These are phyloP conservation scores for Gymnopithys bicolor DNA, from an alignment of 2,797 vertebrate genomes.

Conservation along the genomic window DNA sequence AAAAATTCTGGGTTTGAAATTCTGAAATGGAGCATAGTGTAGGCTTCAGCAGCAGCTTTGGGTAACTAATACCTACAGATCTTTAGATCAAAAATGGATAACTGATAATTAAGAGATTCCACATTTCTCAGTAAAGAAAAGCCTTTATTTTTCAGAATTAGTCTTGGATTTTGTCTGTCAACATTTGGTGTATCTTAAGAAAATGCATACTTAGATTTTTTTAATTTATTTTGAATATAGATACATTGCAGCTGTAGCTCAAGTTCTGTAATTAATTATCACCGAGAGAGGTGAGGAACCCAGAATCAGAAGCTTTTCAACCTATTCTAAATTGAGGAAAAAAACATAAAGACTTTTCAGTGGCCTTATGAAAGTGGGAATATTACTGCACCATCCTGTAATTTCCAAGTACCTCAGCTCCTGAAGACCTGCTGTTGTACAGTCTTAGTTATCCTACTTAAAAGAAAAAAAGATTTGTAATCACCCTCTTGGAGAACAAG, in stretches of 20 bases:
- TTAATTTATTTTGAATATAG: background rate
- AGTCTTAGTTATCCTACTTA: background rate
- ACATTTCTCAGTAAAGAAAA: background rate
- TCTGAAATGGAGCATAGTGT: background rate
- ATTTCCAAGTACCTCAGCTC: background rate
- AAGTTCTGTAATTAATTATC: background rate
- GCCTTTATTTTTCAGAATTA: background rate
- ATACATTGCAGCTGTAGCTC: background rate
- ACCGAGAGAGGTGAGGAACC: background rate
- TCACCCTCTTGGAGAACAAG: background rate
- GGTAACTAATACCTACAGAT: background rate
- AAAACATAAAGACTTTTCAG: background rate
- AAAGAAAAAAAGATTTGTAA: background rate
- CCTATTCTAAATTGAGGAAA: background rate
- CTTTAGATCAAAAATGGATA: background rate
- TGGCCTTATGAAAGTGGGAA: background rate
- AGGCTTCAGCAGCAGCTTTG: background rate
- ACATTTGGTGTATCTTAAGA: background rate
- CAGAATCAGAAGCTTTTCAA: background rate
- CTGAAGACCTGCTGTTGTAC: background rate
- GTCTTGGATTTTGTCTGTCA: background rate
- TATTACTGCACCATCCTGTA: background rate
- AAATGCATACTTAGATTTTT: background rate
- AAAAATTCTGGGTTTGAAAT: background rate
- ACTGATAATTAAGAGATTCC: background rate